These are phyloP conservation scores for Gymnoscelis rufifasciata DNA, from an alignment of 2,888 invertebrate species.

Conservation along the genomic window DNA sequence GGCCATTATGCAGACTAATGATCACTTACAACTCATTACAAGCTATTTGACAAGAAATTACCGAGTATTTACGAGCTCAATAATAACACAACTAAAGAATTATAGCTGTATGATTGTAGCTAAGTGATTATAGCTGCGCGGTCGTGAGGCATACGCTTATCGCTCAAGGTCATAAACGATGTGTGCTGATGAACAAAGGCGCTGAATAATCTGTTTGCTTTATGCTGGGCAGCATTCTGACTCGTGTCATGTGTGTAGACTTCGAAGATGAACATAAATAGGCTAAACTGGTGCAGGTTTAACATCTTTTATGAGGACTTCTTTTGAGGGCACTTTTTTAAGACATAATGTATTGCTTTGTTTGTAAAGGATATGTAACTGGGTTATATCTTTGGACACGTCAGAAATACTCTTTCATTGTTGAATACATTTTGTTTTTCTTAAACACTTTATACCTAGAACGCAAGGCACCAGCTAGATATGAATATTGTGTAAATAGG, in stretches of 20 bases:
- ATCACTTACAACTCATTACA: conserved; percentile 4
- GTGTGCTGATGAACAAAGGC: conserved; percentile 13
- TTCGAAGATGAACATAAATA: conserved; percentile 5
- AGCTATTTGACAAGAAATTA: conserved; percentile 5
- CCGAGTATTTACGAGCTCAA: conserved; percentile 11
- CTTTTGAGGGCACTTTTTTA: too few species aligned
- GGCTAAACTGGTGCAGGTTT: conserved; percentile 1
- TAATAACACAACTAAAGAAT: conserved; percentile 5
- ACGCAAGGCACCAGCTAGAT: too few species aligned
- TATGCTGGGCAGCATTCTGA: conserved; percentile 11
- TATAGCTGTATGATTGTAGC: neutral
- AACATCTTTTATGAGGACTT: neutral
- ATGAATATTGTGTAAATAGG: too few species aligned
- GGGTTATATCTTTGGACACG: too few species aligned
- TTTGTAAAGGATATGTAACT: too few species aligned
- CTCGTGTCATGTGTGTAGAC: conserved; percentile 5
- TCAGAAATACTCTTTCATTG: too few species aligned
- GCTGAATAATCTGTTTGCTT: conserved; percentile 16
- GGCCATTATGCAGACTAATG: conserved; percentile 8
- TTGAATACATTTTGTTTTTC: too few species aligned
- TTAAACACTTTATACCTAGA: too few species aligned
- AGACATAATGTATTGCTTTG: too few species aligned
- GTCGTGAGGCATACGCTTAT: conserved; percentile 15
- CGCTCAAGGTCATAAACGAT: conserved; percentile 16
- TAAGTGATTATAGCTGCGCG: neutral